Conservation (phyloP, 92 coral and sea anemone species). For the Chrysogorgia sp. region DNA sequence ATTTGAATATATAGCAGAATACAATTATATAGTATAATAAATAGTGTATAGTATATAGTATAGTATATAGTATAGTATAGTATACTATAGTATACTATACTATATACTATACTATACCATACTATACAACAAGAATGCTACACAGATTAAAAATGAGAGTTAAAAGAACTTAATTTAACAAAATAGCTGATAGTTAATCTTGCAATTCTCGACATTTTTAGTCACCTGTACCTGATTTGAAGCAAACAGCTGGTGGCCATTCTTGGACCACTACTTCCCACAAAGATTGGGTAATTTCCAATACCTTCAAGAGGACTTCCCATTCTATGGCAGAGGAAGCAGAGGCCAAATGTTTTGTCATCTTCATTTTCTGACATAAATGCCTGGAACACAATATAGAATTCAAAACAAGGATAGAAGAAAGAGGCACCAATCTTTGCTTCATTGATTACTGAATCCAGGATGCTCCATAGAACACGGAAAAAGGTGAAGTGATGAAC, state of each 20-base stretch:
- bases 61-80: no score
- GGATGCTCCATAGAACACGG: conserved; percentile 78
- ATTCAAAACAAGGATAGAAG: conserved; percentile 79
- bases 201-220: neutral
- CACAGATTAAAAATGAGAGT: no score
- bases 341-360: conserved; percentile 83
- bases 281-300: conserved; percentile 87
- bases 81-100: no score
- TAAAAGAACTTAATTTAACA: no score
- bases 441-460: conserved; percentile 80
- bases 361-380: conserved; percentile 88
- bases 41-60: no score
- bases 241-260: conserved; percentile 83
- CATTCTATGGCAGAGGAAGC: conserved; percentile 78
- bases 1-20: no score
- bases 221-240: conserved; percentile 69
- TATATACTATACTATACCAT: no score
- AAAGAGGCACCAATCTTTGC: conserved; percentile 91
- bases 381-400: conserved; percentile 86
- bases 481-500: conserved; percentile 89
- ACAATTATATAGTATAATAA: no score
- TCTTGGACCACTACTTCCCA: conserved; percentile 80
- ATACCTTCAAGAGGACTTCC: conserved; percentile 82
- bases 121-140: no score
- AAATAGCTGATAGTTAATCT: no score